These are phyloP conservation scores for Hypolimnas misippus DNA, from an alignment of 2,888 invertebrate species.

Conservation along the genomic window DNA sequence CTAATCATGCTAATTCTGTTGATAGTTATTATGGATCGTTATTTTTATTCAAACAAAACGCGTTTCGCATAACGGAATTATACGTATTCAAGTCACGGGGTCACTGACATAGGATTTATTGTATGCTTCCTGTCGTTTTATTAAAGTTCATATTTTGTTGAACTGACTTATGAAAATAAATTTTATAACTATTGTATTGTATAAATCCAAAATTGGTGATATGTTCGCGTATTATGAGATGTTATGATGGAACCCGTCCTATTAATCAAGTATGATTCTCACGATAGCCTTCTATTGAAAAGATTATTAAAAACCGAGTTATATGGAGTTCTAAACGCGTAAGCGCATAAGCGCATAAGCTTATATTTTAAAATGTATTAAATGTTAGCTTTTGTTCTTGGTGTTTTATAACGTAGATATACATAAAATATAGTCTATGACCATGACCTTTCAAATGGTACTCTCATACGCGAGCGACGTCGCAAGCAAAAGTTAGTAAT, in stretches of 20 bases:
- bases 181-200: neutral
- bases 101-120: slow-evolving; percentile 77
- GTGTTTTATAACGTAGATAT: no score
- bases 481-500: no score
- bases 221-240: neutral
- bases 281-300: neutral
- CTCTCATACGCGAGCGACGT: no score
- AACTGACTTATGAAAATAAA: slow-evolving; percentile 11
- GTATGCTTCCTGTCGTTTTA: slow-evolving; percentile 71
- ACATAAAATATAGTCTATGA: no score
- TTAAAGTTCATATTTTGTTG: slow-evolving; percentile 60
- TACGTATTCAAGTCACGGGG: slow-evolving; percentile 70
- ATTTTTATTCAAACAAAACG: slow-evolving; percentile 52
- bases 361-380: no score
- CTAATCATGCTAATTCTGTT: slow-evolving; percentile 37
- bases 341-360: no score
- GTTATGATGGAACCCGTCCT: neutral
- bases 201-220: neutral
- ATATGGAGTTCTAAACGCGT: no score
- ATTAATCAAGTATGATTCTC: neutral
- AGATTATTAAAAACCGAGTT: neutral
- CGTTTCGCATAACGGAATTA: slow-evolving; percentile 62
- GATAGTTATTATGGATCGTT: slow-evolving; percentile 42
- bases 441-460: no score
- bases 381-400: no score